Evolutionary conservation across 2,888 invertebrate species (phyloP).

Genomic region (Dryobota labecula): DNA sequence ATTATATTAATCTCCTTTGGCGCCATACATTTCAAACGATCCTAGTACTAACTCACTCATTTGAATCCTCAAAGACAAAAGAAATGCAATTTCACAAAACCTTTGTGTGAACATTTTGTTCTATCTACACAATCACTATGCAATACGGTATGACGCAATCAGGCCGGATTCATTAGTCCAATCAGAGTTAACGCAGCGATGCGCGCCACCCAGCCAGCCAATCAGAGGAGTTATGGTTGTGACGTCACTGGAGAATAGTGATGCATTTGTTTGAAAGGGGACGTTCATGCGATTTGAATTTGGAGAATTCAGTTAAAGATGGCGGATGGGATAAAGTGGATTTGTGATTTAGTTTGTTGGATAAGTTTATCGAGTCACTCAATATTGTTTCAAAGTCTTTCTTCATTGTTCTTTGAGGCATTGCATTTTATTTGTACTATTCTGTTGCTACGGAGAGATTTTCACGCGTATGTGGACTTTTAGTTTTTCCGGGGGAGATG

Average conservation of each 20-base stretch:
- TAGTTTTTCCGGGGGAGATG: background rate
- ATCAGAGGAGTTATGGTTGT: conserved; percentile 67
- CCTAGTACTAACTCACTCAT: background rate
- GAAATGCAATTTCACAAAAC: conserved; percentile 29
- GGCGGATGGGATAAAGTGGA: conserved; percentile 20
- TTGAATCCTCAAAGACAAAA: conserved; percentile 21
- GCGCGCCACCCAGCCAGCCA: conserved; percentile 66
- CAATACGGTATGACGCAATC: conserved; percentile 67
- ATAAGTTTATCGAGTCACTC: conserved; percentile 3
- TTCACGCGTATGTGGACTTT: background rate
- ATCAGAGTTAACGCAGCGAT: conserved; percentile 71
- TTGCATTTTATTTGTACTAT: background rate
- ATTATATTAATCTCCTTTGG: too few species aligned
- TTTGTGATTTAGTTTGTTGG: conserved; percentile 24
- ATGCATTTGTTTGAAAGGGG: conserved; percentile 52
- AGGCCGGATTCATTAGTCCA: conserved; percentile 75
- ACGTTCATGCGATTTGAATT: conserved; percentile 51
- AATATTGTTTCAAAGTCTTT: conserved; percentile 2
- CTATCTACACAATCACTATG: conserved; percentile 54
- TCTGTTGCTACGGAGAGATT: background rate
- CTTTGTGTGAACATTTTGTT: conserved; percentile 52
- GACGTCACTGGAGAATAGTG: conserved; percentile 64
- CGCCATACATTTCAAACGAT: conserved; percentile 2
- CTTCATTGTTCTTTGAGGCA: background rate
- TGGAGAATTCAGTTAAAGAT: conserved; percentile 54